phyloP scores from a whole-genome alignment of 2,888 invertebrate genomes.

The Phasia obesa region DNA sequence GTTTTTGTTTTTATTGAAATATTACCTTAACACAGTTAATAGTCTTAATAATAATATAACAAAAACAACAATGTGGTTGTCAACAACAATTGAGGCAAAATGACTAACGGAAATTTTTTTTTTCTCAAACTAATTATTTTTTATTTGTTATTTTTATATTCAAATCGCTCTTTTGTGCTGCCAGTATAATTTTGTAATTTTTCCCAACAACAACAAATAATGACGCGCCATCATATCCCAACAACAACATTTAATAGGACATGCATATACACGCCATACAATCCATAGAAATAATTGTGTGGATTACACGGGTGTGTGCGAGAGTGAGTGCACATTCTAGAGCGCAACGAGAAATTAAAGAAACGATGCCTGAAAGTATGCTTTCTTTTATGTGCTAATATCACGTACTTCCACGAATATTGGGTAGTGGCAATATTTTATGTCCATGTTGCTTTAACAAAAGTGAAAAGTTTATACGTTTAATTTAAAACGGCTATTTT shows the following conservation, averaged over 20 bases:
- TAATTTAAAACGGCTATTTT: no score
- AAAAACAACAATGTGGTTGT: background rate
- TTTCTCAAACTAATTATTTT: constrained; percentile 39
- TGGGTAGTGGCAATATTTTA: background rate
- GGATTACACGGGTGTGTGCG: background rate
- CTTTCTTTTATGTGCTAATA: constrained; percentile 37
- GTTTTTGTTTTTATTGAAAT: background rate
- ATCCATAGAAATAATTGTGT: background rate
- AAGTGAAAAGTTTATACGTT: background rate
- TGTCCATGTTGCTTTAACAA: background rate
- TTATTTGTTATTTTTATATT: background rate
- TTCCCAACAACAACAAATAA: constrained; percentile 22
- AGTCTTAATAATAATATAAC: background rate
- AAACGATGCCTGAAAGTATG: constrained; percentile 35
- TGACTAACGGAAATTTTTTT: constrained; percentile 39
- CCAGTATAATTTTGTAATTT: constrained; percentile 40
- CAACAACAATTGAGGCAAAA: background rate
- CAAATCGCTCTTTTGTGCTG: constrained; percentile 5
- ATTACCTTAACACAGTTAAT: background rate
- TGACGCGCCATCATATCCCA: constrained; percentile 33
- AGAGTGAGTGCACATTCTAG: background rate
- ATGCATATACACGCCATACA: constrained; percentile 16
- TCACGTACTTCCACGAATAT: constrained; percentile 25
- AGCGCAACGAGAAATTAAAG: background rate
- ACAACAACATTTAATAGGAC: constrained; percentile 26